These are phyloP conservation scores for Porites cylindrica DNA, from an alignment of 92 coral and sea anemone genomes.

Conservation along the genomic window DNA sequence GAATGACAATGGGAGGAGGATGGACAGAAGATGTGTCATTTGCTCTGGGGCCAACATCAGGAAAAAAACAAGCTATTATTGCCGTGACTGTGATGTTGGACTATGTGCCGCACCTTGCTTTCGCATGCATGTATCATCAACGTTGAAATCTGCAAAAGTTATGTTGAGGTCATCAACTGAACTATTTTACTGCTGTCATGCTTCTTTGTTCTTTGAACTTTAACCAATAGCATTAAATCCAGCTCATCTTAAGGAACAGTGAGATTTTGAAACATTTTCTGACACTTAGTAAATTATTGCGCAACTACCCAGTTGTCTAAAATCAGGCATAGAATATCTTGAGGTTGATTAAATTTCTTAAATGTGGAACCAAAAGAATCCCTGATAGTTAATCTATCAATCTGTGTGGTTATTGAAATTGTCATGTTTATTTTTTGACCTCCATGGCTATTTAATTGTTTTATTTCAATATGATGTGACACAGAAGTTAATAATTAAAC, in stretches of 20 bases:
- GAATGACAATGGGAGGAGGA: conserved; percentile 40
- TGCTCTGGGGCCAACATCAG: conserved; percentile 24
- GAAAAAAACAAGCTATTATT: conserved; percentile 6
- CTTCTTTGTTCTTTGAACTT: neutral
- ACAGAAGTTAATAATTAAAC: conserved; percentile 12
- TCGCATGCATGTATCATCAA: conserved; percentile 16
- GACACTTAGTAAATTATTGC: neutral
- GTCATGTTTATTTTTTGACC: conserved; percentile 15
- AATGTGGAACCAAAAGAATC: neutral
- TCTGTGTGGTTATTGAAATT: conserved; percentile 19
- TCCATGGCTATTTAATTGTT: conserved; percentile 7
- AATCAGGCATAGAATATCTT: no score
- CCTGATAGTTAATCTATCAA: conserved; percentile 5
- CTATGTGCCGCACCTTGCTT: conserved; percentile 50
- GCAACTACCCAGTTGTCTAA: no score
- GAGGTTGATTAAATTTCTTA: no score
- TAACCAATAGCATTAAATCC: conserved; percentile 8
- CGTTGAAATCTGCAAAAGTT: neutral
- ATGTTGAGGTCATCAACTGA: conserved; percentile 14
- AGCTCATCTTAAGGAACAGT: conserved; percentile 21
- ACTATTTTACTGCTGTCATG: neutral
- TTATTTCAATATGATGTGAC: conserved; percentile 4
- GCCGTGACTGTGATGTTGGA: conserved; percentile 54
- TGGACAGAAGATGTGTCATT: conserved; percentile 37
- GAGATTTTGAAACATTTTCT: conserved; percentile 9